Conservation (phyloP, 2,888 invertebrate genomes). For the Pristionchus japonicus region DNA sequence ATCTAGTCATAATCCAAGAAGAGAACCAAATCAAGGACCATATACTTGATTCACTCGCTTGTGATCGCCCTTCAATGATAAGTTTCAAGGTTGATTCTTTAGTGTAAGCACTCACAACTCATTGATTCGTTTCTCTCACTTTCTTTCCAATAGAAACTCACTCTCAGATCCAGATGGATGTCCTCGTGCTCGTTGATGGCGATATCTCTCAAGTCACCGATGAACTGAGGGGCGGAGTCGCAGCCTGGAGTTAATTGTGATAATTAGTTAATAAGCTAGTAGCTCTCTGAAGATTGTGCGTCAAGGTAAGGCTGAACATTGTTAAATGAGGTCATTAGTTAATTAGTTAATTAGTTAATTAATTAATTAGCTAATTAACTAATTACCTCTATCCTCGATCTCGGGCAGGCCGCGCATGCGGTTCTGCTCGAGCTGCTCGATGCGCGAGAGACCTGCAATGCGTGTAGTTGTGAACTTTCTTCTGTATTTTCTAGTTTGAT, state of each 20-base stretch:
- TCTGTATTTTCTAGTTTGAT: not conserved
- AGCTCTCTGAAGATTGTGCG: no score
- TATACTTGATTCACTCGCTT: no score
- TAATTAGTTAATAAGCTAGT: not conserved
- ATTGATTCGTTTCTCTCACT: no score
- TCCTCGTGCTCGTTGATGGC: conserved; percentile 69
- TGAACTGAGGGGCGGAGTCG: conserved; percentile 72
- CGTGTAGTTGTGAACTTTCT: not conserved
- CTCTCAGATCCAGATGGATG: conserved; percentile 70
- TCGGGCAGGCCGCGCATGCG: conserved; percentile 60
- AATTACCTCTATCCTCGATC: conserved; percentile 49
- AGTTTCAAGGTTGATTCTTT: no score
- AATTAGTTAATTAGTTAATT: no score
- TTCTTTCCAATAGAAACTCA: no score
- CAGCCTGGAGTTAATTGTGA: conserved; percentile 63
- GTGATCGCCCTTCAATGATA: no score
- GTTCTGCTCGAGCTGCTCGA: conserved; percentile 84
- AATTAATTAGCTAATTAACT: not conserved
- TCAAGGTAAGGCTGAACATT: conserved; percentile 53
- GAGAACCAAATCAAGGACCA: no score
- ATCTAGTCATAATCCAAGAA: not conserved
- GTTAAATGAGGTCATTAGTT: no score
- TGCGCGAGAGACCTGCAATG: conserved; percentile 80
- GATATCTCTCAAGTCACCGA: conserved; percentile 69
- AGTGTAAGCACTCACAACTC: no score